Evolutionary conservation across 1,140 invertebrate genomes (phyloP).

Genomic region (Megathymus violae): DNA sequence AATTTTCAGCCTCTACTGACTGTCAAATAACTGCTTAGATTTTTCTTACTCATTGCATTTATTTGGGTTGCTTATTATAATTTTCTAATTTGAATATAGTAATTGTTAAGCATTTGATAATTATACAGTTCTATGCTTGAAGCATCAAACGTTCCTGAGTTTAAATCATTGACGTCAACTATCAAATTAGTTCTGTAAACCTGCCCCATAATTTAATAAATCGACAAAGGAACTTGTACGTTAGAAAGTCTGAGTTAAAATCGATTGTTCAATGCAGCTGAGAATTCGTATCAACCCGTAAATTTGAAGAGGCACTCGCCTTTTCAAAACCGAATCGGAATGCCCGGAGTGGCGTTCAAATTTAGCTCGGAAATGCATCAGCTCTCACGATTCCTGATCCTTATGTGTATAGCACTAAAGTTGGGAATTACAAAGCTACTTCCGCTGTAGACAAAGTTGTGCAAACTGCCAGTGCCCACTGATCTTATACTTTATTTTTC

Average conservation of each 20-base stretch:
- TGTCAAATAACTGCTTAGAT: too few species aligned
- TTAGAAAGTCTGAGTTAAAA: conserved; percentile 39
- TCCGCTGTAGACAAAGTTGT: conserved; percentile 39
- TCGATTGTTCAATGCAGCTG: conserved; percentile 46
- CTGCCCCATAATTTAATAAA: conserved; percentile 41
- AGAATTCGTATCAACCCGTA: conserved; percentile 51
- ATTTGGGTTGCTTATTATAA: too few species aligned
- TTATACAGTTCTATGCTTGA: conserved; percentile 14
- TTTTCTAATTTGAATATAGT: too few species aligned
- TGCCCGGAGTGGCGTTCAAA: conserved; percentile 65
- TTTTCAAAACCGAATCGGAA: conserved; percentile 74
- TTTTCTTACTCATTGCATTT: too few species aligned
- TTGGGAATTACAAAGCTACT: conserved; percentile 30
- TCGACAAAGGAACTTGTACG: conserved; percentile 39
- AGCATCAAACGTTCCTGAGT: conserved; percentile 17
- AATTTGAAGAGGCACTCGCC: conserved; percentile 73
- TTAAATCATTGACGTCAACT: conserved; percentile 43
- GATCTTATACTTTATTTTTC: conserved; percentile 43
- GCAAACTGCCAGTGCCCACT: conserved; percentile 37
- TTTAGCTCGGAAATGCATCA: conserved; percentile 54
- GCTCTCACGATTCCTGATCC: conserved; percentile 20
- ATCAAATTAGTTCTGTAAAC: conserved; percentile 58
- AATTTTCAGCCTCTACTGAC: too few species aligned
- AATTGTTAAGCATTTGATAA: conserved; percentile 1
- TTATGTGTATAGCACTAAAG: conserved; percentile 33